These are phyloP conservation scores for Willowsia nigromaculata DNA, from an alignment of 2,888 invertebrate genomes.

Conservation along the genomic window DNA sequence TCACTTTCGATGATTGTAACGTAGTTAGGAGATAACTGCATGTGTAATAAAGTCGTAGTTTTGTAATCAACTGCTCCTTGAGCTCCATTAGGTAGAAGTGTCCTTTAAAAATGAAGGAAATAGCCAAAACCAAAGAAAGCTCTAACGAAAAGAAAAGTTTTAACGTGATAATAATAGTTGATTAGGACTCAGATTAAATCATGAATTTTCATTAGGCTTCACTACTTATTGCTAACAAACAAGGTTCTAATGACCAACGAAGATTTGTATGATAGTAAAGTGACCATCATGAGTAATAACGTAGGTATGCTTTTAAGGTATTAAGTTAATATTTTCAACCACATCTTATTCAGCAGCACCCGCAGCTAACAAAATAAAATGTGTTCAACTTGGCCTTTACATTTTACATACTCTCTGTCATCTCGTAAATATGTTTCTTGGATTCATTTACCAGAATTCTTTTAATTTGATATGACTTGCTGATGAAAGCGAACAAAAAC, in stretches of 20 bases:
- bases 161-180: too few species aligned
- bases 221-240: not conserved
- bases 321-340: not conserved
- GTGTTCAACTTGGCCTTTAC: slow-evolving; percentile 8
- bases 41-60: slow-evolving; percentile 37
- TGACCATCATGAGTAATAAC: not conserved
- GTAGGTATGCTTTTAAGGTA: not conserved
- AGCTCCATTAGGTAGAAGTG: not conserved
- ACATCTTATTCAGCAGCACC: too few species aligned
- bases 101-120: not conserved
- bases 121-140: not conserved
- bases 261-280: not conserved
- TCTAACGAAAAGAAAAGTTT: not conserved
- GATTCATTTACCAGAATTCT: not conserved
- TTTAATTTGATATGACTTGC: not conserved
- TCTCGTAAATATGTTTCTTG: not conserved
- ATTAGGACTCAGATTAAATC: slow-evolving; percentile 30
- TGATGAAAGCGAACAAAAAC: not conserved
- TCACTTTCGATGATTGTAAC: not conserved
- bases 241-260: not conserved
- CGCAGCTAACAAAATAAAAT: not conserved
- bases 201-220: slow-evolving; percentile 47
- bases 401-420: not conserved
- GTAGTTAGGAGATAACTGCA: not conserved
- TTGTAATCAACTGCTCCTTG: slow-evolving; percentile 15